Base-by-base conservation (phyloP, 2,113 vertebrate species). In the Alouatta palliata region DNA sequence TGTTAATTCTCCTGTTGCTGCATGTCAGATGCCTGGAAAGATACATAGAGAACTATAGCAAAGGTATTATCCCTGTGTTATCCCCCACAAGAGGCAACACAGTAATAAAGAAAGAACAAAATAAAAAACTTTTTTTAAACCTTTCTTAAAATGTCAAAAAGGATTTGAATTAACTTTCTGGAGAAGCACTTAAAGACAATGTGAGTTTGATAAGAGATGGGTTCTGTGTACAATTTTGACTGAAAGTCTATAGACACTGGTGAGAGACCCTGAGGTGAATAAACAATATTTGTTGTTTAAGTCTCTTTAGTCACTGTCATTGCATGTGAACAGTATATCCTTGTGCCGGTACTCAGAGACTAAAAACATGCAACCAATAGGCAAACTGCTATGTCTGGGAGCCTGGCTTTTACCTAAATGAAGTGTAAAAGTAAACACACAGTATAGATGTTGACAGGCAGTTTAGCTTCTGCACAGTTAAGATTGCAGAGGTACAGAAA, bases 401-500 rank as follows among this genome's bases (percentile, higher is more conserved):
- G 58, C 45, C 96, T 92, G 87, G 73, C 95, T 86, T n/a, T 91
- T 70, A 91, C 94, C 97, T 96, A 97, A 97, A 96, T 96, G 97
- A 97, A 94, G 94, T 96, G 82, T 90, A 87, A 97, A 97, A 97
- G 91, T 81, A 92, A 96, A 96, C 91, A 94, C 40, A 81, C 85
- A 35, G 40, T 96, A 97, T 76, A 73, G 96, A 96, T 43, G 64
- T 92, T 93, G 97, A 96, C 76, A 93, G 86, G 92, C 93, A 94
- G 88, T 75, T 97, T 94, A 85, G 27, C 87, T 90, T 97, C 92
- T 92, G 87, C 94, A 88, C 0, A 3, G 68, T 95, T 96, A 86
- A 83, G 76, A 82, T 43, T 70, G 81, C 92, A 70, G 90, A 23
- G 56, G 68, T 64, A 97, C 82, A 96, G 94, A 96, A 97, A 94